Evolutionary conservation across 2,113 vertebrate species (phyloP), one percentile per base, ranked within the genome.

Genomic region (Phalacrocorax aristotelis): DNA sequence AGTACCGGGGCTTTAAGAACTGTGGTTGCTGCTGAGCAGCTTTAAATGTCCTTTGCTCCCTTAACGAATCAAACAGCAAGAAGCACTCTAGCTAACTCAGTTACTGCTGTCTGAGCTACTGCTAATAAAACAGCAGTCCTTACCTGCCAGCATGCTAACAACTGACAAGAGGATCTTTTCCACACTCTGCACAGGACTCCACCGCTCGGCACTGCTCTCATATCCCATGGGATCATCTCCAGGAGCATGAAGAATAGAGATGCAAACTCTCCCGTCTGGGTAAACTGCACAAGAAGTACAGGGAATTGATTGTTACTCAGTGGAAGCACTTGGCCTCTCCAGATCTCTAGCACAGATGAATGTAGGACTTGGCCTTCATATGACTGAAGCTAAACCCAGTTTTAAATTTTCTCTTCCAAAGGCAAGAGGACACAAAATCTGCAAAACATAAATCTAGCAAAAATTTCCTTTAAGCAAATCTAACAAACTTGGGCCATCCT

Each of bases 151-250:
- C 99, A 99, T 99, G 98, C 99, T 99, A 55, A 99, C 99, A 1
- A 99, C 99, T 0, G 99, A 99, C 81, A 99, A 96, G 14, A 99
- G 98, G 96, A 99, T 99, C 98, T 99, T 99, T 97, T 99, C 99
- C 82, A 99, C 99, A 0, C 99, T 99, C 98, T 99, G 99, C 71
- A 99, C 99, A 0, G 99, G 99, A 69, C 99, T 99, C 99, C 99
- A 99, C 23, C 99, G 80, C 98, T 99, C 99, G 0, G 99, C 99
- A 0, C 99, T 99, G 98, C 99, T 99, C 98, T 99, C 99, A 0
- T 99, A 99, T 14, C 99, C 99, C 99, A 99, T 99, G 6, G 99
- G 99, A 52, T 99, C 99, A 7, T 99, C 99, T 1, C 99, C 99
- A 0, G 99, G 99, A 15, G 99, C 99, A 0, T 99, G 99, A 2